phyloP scores from a whole-genome alignment of 2,888 invertebrate species.

The Hypsopygia costalis region DNA sequence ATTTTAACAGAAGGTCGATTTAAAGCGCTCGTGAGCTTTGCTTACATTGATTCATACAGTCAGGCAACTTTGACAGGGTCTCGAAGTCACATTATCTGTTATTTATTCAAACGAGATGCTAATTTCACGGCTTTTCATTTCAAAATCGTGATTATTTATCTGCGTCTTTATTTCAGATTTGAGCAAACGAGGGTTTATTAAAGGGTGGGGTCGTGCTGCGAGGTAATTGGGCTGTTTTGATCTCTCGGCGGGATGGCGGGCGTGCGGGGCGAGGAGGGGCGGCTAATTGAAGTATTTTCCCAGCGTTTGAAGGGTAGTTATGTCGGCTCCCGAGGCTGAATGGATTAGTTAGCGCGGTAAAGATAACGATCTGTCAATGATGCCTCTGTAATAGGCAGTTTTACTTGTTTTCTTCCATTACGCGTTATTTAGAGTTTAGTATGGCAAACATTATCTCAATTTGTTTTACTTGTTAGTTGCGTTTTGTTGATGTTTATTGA shows the following conservation, averaged over 20 bases:
- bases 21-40: constrained; percentile 29
- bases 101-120: constrained; percentile 75
- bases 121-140: constrained; percentile 64
- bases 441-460: constrained; percentile 10
- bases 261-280: constrained; percentile 25
- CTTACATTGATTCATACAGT: constrained; percentile 14
- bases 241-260: constrained; percentile 33
- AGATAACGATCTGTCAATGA: constrained; percentile 60
- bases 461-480: constrained; percentile 5
- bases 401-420: constrained; percentile 14
- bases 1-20: constrained; percentile 14
- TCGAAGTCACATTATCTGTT: constrained; percentile 55
- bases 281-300: constrained; percentile 70
- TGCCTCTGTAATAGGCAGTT: constrained; percentile 34
- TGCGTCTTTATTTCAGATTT: constrained; percentile 59
- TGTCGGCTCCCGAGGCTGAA: constrained; percentile 43
- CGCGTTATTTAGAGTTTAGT: constrained; percentile 9
- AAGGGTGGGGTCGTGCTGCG: constrained; percentile 55
- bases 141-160: constrained; percentile 67
- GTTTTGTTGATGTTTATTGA: constrained; percentile 24
- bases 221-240: constrained; percentile 75
- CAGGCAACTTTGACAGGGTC: constrained; percentile 45
- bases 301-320: constrained; percentile 61
- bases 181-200: constrained; percentile 67
- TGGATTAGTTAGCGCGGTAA: constrained; percentile 65